These are phyloP conservation scores for Tribolium castaneum DNA, from an alignment of 1,140 invertebrate species.

Conservation along the genomic window DNA sequence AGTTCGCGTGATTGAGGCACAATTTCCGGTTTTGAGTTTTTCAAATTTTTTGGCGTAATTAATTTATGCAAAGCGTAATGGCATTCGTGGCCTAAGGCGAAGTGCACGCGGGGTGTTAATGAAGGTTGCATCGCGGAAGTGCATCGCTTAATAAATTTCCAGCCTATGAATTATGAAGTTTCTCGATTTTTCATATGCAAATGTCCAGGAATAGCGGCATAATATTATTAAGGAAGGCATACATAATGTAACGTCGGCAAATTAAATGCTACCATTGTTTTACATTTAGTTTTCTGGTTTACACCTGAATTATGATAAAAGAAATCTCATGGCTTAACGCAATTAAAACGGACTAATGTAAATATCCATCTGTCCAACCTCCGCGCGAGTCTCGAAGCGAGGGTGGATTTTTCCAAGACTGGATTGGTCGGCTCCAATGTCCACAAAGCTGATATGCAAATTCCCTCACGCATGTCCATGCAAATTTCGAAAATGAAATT, in stretches of 20 bases:
- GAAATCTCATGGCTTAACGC: slow-evolving; percentile 51
- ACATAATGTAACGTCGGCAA: slow-evolving; percentile 40
- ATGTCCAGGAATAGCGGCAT: not conserved
- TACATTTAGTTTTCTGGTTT: slow-evolving; percentile 48
- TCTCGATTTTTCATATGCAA: slow-evolving; percentile 29
- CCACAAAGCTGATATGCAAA: slow-evolving; percentile 38
- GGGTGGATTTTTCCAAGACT: not conserved
- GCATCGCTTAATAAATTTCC: not conserved
- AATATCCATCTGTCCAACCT: not conserved
- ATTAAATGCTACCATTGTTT: slow-evolving; percentile 47
- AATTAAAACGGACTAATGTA: slow-evolving; percentile 45
- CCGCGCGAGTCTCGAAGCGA: not conserved
- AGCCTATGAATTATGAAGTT: not conserved
- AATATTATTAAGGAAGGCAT: slow-evolving; percentile 38
- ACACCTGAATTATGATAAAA: slow-evolving; percentile 51
- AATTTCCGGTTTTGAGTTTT: not conserved
- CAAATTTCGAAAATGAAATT: slow-evolving; percentile 39
- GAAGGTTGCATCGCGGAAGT: not conserved
- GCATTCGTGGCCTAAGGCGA: not conserved
- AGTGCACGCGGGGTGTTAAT: not conserved
- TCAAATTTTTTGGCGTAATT: not conserved
- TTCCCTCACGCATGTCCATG: slow-evolving; percentile 41
- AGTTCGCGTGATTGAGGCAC: too few species aligned
- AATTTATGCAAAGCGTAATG: not conserved
- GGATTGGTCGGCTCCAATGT: not conserved